phyloP scores from a whole-genome alignment of 2,113 vertebrate genomes.

The Gadus macrocephalus region DNA sequence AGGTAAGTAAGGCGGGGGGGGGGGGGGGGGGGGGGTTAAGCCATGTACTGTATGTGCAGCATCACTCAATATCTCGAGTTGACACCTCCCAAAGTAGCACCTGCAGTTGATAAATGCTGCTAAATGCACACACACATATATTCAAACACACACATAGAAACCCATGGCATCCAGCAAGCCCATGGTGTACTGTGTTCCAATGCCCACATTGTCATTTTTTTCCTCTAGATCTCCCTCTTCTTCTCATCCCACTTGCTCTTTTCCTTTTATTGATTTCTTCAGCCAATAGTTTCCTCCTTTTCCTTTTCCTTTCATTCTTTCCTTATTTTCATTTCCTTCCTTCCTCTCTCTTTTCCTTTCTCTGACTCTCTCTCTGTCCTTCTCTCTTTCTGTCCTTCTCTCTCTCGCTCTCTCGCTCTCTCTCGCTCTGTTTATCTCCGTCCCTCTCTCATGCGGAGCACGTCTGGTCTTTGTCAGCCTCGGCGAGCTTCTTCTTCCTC shows the following conservation, averaged over 20 bases:
- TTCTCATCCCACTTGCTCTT: neutral
- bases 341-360: neutral
- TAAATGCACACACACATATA: slow-evolving; percentile 1
- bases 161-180: neutral
- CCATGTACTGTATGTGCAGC: slow-evolving; percentile 33
- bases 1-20: slow-evolving; percentile 33
- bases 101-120: neutral
- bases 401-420: neutral
- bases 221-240: neutral
- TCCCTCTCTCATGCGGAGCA: neutral
- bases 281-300: too few relatives aligned
- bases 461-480: neutral
- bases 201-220: neutral
- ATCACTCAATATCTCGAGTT: slow-evolving; percentile 46
- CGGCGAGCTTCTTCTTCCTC: neutral
- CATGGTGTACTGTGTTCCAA: neutral
- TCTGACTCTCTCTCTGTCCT: slow-evolving; percentile 12
- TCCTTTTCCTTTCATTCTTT: too few relatives aligned
- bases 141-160: neutral
- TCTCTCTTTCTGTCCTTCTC: neutral
- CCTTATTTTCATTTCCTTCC: too few relatives aligned
- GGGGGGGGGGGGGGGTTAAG: slow-evolving; percentile 22
- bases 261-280: neutral
- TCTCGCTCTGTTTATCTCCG: neutral
- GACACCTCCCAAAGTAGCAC: slow-evolving; percentile 38